Evolutionary conservation across 2,797 vertebrate species (phyloP).

Genomic region (Dermochelys coriacea): DNA sequence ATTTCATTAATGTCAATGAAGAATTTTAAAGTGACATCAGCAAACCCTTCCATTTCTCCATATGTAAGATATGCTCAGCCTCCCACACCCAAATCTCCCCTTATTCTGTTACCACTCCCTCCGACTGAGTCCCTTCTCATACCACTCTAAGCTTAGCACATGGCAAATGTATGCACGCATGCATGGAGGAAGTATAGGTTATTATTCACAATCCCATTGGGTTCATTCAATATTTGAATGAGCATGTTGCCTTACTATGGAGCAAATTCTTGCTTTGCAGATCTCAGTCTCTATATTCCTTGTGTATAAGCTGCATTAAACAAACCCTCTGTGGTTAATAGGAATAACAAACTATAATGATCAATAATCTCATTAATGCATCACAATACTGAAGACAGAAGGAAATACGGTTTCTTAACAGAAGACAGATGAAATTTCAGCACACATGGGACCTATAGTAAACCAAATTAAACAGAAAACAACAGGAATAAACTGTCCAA

Average conservation of each 20-base stretch:
- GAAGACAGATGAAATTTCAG: background rate
- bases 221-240: background rate
- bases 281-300: background rate
- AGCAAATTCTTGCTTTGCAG: background rate
- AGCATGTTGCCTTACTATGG: background rate
- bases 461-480: background rate
- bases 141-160: background rate
- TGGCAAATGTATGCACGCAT: background rate
- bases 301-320: background rate
- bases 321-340: background rate
- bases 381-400: background rate
- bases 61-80: background rate
- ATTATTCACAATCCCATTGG: background rate
- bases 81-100: background rate
- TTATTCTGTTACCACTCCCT: background rate
- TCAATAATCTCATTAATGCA: background rate
- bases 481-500: background rate
- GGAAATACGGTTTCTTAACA: background rate
- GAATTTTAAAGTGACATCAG: background rate
- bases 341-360: background rate
- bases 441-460: background rate
- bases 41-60: background rate
- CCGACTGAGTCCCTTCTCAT: background rate
- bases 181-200: background rate
- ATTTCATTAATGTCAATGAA: slow-evolving; percentile 64